Evolutionary conservation across 2,797 vertebrate genomes (phyloP).

Genomic region (Pempheris klunzingeri): DNA sequence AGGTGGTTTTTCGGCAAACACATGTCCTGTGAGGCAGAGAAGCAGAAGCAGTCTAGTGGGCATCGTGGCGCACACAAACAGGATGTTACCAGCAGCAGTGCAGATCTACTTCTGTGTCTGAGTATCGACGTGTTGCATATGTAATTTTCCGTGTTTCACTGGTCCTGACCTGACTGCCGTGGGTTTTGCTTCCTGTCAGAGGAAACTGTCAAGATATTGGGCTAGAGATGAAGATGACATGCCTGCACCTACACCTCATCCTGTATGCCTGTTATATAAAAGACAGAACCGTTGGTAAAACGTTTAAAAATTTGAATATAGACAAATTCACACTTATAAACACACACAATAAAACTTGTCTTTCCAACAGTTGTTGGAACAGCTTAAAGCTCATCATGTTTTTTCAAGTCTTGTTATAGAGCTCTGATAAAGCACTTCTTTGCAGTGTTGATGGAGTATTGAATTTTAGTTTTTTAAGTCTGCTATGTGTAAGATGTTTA

Average conservation of each 20-base stretch:
- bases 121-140: not conserved
- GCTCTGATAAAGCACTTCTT: too few relatives aligned
- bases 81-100: not conserved
- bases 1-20: slow-evolving; percentile 45
- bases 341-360: not conserved
- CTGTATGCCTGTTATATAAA: not conserved
- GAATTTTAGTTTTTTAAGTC: too few relatives aligned
- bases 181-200: slow-evolving; percentile 49
- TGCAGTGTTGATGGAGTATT: too few relatives aligned
- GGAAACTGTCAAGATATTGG: slow-evolving; percentile 12
- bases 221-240: not conserved
- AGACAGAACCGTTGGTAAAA: not conserved
- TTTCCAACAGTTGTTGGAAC: not conserved
- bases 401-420: too few relatives aligned
- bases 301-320: not conserved
- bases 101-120: not conserved
- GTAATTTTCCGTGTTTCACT: not conserved
- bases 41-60: slow-evolving; percentile 39
- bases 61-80: slow-evolving; percentile 50
- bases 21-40: slow-evolving; percentile 45
- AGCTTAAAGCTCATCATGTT: not conserved
- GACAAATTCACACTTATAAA: not conserved
- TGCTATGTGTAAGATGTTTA: not conserved
- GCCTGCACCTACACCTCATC: too few relatives aligned
- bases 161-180: not conserved